A percentile compares a stretch with the other conserved stretches of the same genome.
Conservation (phyloP, 2,888 invertebrate genomes). For the Hypercompe scribonia region DNA sequence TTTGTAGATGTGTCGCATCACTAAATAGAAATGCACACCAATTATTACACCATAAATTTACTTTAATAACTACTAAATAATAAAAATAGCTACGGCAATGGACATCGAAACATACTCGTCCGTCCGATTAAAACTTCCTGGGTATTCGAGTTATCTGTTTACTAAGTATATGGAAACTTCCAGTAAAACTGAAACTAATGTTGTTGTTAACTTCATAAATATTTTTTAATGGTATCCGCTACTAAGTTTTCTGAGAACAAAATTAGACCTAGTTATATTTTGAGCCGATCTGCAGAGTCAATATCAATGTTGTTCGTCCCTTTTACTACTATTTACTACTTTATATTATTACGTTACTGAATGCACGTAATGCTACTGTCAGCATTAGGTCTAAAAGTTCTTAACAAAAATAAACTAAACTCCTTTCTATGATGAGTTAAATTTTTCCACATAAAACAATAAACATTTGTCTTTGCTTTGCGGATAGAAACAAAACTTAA, state of each 20-base stretch:
- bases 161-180: neutral
- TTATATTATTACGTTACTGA: neutral
- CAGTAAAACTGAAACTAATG: neutral
- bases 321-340: neutral
- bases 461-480: too few relatives aligned
- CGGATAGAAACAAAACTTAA: neutral
- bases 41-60: neutral
- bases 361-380: neutral
- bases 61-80: too few relatives aligned
- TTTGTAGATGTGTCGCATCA: neutral
- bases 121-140: neutral
- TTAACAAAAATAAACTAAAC: neutral
- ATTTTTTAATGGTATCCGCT: conserved; percentile 1
- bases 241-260: neutral
- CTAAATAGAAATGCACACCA: neutral
- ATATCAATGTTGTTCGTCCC: neutral
- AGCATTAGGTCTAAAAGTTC: neutral
- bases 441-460: too few relatives aligned
- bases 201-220: conserved; percentile 7
- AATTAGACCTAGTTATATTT: neutral
- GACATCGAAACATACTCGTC: neutral
- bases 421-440: too few relatives aligned
- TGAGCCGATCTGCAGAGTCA: neutral
- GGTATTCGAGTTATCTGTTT: neutral
- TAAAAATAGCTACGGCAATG: too few relatives aligned